A percentile compares a stretch with the other conserved stretches of the same genome.
phyloP scores from a whole-genome alignment of 2,888 invertebrate species.

The Parochlus steinenii region DNA sequence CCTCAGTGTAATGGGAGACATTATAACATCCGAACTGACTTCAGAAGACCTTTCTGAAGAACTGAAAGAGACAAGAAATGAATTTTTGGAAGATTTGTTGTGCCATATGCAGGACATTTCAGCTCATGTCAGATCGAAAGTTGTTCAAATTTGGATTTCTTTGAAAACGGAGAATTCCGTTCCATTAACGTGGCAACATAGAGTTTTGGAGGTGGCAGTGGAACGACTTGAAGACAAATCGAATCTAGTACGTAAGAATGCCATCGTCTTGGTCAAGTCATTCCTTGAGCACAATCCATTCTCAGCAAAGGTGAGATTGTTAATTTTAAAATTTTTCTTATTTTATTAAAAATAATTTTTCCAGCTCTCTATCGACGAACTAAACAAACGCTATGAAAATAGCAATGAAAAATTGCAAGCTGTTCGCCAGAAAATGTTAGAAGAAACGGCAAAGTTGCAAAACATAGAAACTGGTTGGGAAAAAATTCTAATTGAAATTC shows the following conservation, averaged over 20 bases:
- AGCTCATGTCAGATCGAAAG: conserved; percentile 73
- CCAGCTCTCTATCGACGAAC: conserved; percentile 31
- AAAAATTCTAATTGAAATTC: conserved; percentile 21
- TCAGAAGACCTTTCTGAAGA: conserved; percentile 54
- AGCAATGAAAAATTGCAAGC: conserved; percentile 27
- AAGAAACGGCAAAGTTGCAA: conserved; percentile 35
- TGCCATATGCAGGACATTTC: conserved; percentile 73
- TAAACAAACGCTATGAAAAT: conserved; percentile 40
- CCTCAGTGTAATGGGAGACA: conserved; percentile 65
- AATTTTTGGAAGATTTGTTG: conserved; percentile 59
- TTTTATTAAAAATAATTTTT: conserved; percentile 9
- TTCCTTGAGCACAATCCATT: conserved; percentile 77
- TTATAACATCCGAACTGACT: conserved; percentile 52
- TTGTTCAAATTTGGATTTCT: conserved; percentile 64
- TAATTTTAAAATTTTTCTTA: conserved; percentile 6
- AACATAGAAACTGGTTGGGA: conserved; percentile 31
- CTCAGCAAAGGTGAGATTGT: conserved; percentile 49
- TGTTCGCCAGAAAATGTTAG: conserved; percentile 34
- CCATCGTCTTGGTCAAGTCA: conserved; percentile 38
- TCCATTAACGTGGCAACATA: conserved; percentile 51
- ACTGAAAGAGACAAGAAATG: conserved; percentile 51
- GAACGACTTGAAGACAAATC: conserved; percentile 69
- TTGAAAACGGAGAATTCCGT: conserved; percentile 65
- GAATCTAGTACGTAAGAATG: conserved; percentile 68
- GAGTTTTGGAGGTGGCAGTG: conserved; percentile 47